These are phyloP conservation scores for Philaenus spumarius DNA, from an alignment of 1,140 invertebrate genomes.

Conservation along the genomic window DNA sequence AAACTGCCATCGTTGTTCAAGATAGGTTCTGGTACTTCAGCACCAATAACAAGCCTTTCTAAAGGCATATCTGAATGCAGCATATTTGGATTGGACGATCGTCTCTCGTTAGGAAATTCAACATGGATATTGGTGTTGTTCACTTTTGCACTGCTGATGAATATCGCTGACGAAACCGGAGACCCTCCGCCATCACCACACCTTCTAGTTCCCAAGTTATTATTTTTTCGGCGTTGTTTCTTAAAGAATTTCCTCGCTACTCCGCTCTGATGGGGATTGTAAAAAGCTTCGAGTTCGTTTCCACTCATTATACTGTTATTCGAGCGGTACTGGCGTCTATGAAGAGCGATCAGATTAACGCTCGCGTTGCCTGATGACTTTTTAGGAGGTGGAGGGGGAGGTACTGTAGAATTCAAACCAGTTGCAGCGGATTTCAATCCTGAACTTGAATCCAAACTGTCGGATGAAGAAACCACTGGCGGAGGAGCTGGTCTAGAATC, in stretches of 20 bases:
- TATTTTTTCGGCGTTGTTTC: constrained; percentile 64
- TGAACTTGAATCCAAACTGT: constrained; percentile 19
- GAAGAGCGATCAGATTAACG: constrained; percentile 57
- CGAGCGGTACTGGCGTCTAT: constrained; percentile 60
- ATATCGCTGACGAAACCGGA: constrained; percentile 50
- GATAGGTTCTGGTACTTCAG: constrained; percentile 20
- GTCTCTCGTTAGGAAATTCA: constrained; percentile 36
- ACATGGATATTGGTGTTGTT: constrained; percentile 73
- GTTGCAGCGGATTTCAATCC: constrained; percentile 44
- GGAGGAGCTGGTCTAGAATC: constrained; percentile 18
- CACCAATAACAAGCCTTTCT: constrained; percentile 28
- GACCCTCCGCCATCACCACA: constrained; percentile 53
- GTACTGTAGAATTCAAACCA: constrained; percentile 41
- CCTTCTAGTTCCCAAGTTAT: constrained; percentile 61
- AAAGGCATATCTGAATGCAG: constrained; percentile 8
- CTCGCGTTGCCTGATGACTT: constrained; percentile 39
- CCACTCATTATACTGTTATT: constrained; percentile 62
- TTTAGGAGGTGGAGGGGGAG: constrained; percentile 31
- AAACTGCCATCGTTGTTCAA: constrained; percentile 22
- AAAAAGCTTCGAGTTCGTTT: constrained; percentile 75
- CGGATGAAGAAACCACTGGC: constrained; percentile 20
- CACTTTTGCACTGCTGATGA: constrained; percentile 47
- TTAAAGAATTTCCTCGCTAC: constrained; percentile 88
- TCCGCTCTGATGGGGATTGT: constrained; percentile 88
- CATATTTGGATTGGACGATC: constrained; percentile 17